Evolutionary conservation across 1,140 invertebrate genomes (phyloP).

Genomic region (Drosophila nigromelanica): DNA sequence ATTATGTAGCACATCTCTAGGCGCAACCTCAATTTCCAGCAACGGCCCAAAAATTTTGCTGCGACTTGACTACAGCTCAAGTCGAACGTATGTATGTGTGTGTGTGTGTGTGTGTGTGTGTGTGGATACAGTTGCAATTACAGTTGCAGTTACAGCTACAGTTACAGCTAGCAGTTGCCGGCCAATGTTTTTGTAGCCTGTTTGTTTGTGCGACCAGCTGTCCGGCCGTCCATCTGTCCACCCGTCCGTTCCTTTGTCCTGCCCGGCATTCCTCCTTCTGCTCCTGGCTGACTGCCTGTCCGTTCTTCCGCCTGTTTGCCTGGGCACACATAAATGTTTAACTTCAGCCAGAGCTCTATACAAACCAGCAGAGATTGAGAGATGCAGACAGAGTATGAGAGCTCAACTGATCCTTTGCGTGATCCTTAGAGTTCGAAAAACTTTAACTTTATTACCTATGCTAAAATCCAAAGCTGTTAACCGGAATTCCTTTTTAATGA

Average conservation of each 20-base stretch:
- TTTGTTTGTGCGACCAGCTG: conserved; percentile 37
- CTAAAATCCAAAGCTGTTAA: neutral
- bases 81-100: neutral
- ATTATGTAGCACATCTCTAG: too few relatives aligned
- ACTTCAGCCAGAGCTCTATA: conserved; percentile 31
- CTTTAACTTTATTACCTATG: neutral
- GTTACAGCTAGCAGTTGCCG: conserved; percentile 24
- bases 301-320: conserved; percentile 45
- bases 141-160: conserved; percentile 23
- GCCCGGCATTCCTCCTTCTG: conserved; percentile 21
- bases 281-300: neutral
- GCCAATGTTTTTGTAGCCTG: conserved; percentile 31
- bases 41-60: too few relatives aligned
- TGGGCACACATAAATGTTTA: conserved; percentile 77
- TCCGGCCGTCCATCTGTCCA: neutral
- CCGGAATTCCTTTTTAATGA: too few relatives aligned
- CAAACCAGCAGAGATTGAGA: neutral
- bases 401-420: neutral
- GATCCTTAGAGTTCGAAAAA: neutral
- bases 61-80: too few relatives aligned
- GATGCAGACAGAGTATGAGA: neutral
- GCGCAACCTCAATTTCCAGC: too few relatives aligned
- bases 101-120: conserved; percentile 8
- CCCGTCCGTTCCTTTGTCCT: conserved; percentile 27
- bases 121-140: conserved; percentile 19